Base-by-base conservation (phyloP, 2,888 invertebrate species). In the Bombylius major region DNA sequence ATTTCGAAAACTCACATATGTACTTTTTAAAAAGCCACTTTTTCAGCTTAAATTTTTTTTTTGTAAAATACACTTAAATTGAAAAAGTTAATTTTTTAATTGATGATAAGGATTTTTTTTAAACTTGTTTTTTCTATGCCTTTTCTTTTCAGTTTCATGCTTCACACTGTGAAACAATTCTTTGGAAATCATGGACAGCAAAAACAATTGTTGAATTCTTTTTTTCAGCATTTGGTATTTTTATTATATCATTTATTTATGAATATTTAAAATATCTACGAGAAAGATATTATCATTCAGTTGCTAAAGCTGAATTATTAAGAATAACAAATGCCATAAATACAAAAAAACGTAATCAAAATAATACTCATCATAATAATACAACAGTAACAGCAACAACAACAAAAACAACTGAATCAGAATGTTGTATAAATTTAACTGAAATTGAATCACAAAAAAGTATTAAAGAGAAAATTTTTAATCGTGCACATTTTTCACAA, bases 261-360 rank as follows among this genome's bases (percentile, higher is more conserved):
- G 98, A 99, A 76, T 93, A 91, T 0, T 80, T 99, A 5, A 98
- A 97, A 77, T 94, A 91, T 76, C 86, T 77, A 66, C 71, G 82
- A 0, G 80, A 80, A 63, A 75, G 65, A 12, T 60, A 68, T 46
- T 50, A 66, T 23, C 62, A 65, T 4, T 58, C 62, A 32, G 63
- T 64, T 5, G 62, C 64, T 1, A 65, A 65, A 23, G 62, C 62
- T 50, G 64, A 66, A 56, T 59, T 62, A 3, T 63, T 66, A 42
- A 62, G 65, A 7, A 52, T 62, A 44, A 64, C 65, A 65, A 57
- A 53, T 65, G 14, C 63, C 63, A 8, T 61, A 57, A 4, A 68
- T 67, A 56, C 61, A 44, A 14, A 47, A 32, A 48, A 36, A 51
- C 45, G 31, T 9, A 7, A 13, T 47, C 12, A 51, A 44, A 31